Evolutionary conservation across 2,113 vertebrate genomes (phyloP).

Genomic region (Ptilorrhoa leucosticta): DNA sequence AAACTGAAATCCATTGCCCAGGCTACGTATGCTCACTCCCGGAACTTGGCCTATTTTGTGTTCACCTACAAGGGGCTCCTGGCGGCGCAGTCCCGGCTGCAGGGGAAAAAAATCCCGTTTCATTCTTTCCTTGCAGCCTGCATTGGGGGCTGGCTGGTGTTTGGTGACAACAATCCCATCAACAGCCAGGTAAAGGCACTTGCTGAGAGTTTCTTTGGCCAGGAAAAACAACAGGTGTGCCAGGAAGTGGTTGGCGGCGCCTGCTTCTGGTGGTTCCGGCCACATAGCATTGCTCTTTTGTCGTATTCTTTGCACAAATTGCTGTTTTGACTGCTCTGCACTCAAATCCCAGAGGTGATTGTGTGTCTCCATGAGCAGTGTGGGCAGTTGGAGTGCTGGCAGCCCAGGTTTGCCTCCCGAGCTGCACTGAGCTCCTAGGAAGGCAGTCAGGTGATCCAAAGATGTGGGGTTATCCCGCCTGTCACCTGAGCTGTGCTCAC

Average conservation of each 20-base stretch:
- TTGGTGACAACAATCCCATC: conserved; percentile 89
- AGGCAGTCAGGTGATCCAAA: background rate
- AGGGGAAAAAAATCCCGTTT: conserved; percentile 80
- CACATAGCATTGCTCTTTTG: accelerated
- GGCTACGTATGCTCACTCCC: conserved; percentile 89
- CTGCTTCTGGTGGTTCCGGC: background rate
- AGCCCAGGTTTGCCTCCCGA: background rate
- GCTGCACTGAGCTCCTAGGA: background rate
- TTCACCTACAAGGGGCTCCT: conserved; percentile 91
- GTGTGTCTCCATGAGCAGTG: accelerated
- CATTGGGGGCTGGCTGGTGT: conserved; percentile 87
- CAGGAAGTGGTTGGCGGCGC: background rate
- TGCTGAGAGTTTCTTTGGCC: background rate
- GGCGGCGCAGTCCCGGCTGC: conserved; percentile 77
- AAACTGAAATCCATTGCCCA: conserved; percentile 86
- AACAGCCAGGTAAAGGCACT: conserved; percentile 87
- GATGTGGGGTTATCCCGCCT: background rate
- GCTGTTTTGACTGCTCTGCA: background rate
- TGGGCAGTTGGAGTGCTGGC: background rate
- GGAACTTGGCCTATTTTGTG: conserved; percentile 90
- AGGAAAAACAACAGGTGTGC: background rate
- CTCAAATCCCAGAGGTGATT: background rate
- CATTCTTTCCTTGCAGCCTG: conserved; percentile 92
- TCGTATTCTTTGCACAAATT: accelerated
- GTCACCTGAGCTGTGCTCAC: background rate